These are phyloP conservation scores for Dermatophagoides farinae DNA, from an alignment of 1,140 invertebrate genomes.

Conservation along the genomic window DNA sequence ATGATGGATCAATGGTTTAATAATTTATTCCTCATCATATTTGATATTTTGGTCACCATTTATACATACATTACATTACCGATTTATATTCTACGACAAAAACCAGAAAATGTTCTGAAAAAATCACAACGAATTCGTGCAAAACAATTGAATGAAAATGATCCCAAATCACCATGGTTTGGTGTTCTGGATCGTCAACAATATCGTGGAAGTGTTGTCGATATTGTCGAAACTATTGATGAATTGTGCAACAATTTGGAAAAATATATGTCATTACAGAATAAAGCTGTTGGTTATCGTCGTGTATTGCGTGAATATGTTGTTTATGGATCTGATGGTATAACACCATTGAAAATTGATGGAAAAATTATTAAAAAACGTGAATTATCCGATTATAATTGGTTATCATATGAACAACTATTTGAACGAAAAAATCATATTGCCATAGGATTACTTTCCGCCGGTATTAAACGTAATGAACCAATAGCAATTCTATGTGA, in stretches of 20 bases:
- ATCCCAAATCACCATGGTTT: background rate
- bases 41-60: background rate
- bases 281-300: conserved; percentile 1
- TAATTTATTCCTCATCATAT: background rate
- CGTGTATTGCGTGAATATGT: background rate
- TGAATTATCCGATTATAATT: conserved; percentile 10
- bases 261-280: background rate
- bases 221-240: background rate
- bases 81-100: background rate
- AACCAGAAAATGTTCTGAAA: background rate
- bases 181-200: background rate
- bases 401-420: conserved; percentile 47
- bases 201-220: background rate
- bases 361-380: conserved; percentile 1
- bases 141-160: background rate
- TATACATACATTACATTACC: conserved; percentile 2
- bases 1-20: background rate
- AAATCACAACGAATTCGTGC: background rate
- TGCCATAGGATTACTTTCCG: conserved; percentile 45
- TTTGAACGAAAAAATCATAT: conserved; percentile 49
- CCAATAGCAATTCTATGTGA: conserved; percentile 86
- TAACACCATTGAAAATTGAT: background rate
- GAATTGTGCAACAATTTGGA: background rate
- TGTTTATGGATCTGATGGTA: background rate
- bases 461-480: conserved; percentile 29